These are phyloP conservation scores for Adoxophyes honmai DNA, from an alignment of 1,140 invertebrate species.

Conservation along the genomic window DNA sequence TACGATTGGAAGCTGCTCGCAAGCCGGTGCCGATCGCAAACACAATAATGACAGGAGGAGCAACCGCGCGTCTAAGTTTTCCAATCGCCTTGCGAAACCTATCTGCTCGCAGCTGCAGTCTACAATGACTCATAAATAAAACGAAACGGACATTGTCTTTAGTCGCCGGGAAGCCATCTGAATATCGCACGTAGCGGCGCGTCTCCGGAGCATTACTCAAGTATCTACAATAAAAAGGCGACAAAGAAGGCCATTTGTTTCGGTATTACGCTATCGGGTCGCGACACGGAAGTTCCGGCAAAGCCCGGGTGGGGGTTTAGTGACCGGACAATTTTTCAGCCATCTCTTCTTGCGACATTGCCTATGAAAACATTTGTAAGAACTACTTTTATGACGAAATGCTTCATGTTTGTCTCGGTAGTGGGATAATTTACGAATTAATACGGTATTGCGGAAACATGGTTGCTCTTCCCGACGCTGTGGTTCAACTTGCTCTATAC, in stretches of 20 bases:
- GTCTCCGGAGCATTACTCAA: slow-evolving; percentile 52
- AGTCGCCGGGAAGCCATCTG: slow-evolving; percentile 18
- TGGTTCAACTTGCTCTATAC: slow-evolving; percentile 34
- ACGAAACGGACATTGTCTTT: background rate
- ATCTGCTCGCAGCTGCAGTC: slow-evolving; percentile 33
- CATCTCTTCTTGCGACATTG: slow-evolving; percentile 30
- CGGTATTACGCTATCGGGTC: slow-evolving; percentile 66
- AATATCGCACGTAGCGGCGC: slow-evolving; percentile 29
- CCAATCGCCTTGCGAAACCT: slow-evolving; percentile 16
- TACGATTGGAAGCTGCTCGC: slow-evolving; percentile 38
- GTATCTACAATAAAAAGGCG: slow-evolving; percentile 58
- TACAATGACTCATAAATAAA: slow-evolving; percentile 27
- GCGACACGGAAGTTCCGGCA: slow-evolving; percentile 26
- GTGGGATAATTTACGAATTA: background rate
- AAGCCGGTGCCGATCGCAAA: slow-evolving; percentile 32
- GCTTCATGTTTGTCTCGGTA: background rate
- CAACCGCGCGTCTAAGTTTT: slow-evolving; percentile 18
- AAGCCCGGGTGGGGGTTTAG: slow-evolving; percentile 28
- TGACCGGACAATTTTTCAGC: slow-evolving; percentile 53
- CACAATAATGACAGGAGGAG: slow-evolving; percentile 38
- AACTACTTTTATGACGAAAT: slow-evolving; percentile 28
- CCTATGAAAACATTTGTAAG: slow-evolving; percentile 46
- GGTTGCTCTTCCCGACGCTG: slow-evolving; percentile 15
- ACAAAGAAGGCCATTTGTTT: slow-evolving; percentile 68
- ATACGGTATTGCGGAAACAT: background rate